phyloP scores from a whole-genome alignment of 2,888 invertebrate species.

The Tanytarsus gracilentus region DNA sequence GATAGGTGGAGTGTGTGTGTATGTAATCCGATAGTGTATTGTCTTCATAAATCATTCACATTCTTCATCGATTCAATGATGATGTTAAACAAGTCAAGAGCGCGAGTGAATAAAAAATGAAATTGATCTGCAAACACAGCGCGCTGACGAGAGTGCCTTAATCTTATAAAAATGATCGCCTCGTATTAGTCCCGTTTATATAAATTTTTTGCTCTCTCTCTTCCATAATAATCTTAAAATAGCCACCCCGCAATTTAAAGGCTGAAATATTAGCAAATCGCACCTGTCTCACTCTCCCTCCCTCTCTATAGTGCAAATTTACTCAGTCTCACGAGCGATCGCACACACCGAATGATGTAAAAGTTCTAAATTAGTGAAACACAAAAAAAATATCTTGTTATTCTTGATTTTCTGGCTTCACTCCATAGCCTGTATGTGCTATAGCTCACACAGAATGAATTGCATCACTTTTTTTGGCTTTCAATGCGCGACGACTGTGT shows the following conservation, averaged over 20 bases:
- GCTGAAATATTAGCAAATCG: constrained; percentile 1
- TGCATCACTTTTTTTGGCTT: constrained; percentile 8
- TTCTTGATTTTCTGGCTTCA: constrained; percentile 11
- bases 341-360: constrained; percentile 10
- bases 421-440: neutral
- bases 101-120: too few relatives aligned
- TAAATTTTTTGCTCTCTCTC: neutral
- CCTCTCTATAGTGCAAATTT: neutral
- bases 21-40: too few relatives aligned
- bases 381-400: neutral
- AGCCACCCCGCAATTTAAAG: neutral
- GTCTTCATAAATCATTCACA: neutral
- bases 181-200: neutral
- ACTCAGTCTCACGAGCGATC: neutral
- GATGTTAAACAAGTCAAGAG: too few relatives aligned
- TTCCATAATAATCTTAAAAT: constrained; percentile 12
- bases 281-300: neutral
- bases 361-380: constrained; percentile 1
- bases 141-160: neutral
- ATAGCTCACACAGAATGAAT: neutral
- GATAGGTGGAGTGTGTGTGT: too few relatives aligned
- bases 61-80: too few relatives aligned
- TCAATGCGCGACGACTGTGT: neutral
- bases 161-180: neutral
- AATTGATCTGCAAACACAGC: neutral